phyloP scores from a whole-genome alignment of 2,888 invertebrate species.

The Terebella lapidaria region DNA sequence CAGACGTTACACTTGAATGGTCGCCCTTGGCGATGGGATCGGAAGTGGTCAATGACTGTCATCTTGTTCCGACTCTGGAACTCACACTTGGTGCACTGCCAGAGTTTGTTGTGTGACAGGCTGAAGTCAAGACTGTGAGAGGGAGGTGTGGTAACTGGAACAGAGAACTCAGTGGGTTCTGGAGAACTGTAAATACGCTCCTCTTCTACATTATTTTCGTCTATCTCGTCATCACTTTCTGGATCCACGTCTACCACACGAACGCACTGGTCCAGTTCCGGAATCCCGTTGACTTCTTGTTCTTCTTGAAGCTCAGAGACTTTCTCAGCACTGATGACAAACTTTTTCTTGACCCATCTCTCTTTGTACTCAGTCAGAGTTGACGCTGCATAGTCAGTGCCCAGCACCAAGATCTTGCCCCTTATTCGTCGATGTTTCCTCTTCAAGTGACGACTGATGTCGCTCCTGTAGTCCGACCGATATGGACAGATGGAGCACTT shows the following conservation, averaged over 20 bases:
- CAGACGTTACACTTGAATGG: slow-evolving; percentile 45
- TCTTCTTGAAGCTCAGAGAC: not conserved
- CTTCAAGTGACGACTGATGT: slow-evolving; percentile 91
- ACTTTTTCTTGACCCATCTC: slow-evolving; percentile 23
- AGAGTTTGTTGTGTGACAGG: slow-evolving; percentile 16
- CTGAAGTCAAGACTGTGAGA: too few species aligned
- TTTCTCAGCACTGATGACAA: slow-evolving; percentile 22
- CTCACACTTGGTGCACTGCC: slow-evolving; percentile 87
- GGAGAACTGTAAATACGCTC: not conserved
- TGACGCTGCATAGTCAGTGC: slow-evolving; percentile 8
- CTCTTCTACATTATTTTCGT: not conserved
- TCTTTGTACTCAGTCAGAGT: slow-evolving; percentile 33
- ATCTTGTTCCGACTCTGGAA: slow-evolving; percentile 55
- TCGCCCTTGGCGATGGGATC: slow-evolving; percentile 21
- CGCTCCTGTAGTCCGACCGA: slow-evolving; percentile 92
- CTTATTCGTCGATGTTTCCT: slow-evolving; percentile 33
- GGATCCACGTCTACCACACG: not conserved
- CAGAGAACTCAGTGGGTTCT: too few species aligned
- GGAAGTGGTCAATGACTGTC: slow-evolving; percentile 40
- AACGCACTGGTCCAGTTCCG: not conserved
- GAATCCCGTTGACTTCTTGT: not conserved
- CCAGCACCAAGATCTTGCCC: slow-evolving; percentile 11
- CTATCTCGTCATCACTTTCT: not conserved
- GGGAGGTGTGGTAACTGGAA: too few species aligned
- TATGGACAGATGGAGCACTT: slow-evolving; percentile 26